Conservation (phyloP, 2,888 invertebrate genomes). For the Linnaemya vulpina region DNA sequence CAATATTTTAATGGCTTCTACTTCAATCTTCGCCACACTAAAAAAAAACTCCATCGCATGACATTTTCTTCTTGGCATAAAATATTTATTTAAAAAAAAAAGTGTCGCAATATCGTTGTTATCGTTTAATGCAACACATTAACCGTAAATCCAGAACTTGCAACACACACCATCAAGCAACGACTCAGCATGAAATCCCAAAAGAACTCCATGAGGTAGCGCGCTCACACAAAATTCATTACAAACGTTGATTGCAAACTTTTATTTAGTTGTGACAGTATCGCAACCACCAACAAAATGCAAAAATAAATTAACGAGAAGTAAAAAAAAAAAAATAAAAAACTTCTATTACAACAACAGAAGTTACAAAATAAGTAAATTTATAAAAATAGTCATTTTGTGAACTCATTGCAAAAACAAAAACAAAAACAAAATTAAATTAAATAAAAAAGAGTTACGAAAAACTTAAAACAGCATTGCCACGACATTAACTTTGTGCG, state of each 20-base stretch:
- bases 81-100: constrained; percentile 2
- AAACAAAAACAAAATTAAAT: not conserved
- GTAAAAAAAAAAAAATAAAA: not conserved
- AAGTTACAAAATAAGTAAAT: constrained; percentile 1
- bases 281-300: constrained; percentile 32
- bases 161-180: constrained; percentile 36
- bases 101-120: constrained; percentile 48
- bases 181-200: constrained; percentile 49
- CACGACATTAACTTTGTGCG: constrained; percentile 69
- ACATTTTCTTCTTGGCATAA: constrained; percentile 36
- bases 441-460: constrained; percentile 10
- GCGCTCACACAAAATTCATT: constrained; percentile 19
- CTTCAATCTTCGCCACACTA: not conserved
- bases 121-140: constrained; percentile 45
- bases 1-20: not conserved
- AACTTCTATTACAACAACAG: constrained; percentile 28
- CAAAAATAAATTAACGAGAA: constrained; percentile 19
- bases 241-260: constrained; percentile 51
- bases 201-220: constrained; percentile 17
- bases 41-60: constrained; percentile 21
- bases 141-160: constrained; percentile 55
- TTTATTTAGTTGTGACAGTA: constrained; percentile 61
- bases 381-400: constrained; percentile 25
- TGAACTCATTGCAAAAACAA: constrained; percentile 25
- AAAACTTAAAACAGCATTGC: constrained; percentile 35